Evolutionary conservation across 2,888 invertebrate genomes (phyloP).

Genomic region (Parthenolecanium corni): DNA sequence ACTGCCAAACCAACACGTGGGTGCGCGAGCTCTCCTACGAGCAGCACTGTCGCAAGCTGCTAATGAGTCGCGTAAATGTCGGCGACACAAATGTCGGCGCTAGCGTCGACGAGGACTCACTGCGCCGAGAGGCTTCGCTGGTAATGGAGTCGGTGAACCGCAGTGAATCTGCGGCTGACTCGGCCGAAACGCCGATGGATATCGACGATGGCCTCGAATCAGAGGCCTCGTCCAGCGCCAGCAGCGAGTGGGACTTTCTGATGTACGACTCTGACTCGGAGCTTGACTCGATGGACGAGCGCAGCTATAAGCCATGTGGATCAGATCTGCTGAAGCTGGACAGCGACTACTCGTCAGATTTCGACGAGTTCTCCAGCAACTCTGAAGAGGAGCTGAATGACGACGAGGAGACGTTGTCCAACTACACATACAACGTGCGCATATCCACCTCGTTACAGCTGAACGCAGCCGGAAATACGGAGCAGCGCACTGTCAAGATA

Average conservation of each 20-base stretch:
- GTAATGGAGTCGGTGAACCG: slow-evolving; percentile 17
- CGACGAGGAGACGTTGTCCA: neutral
- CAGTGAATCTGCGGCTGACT: neutral
- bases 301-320: neutral
- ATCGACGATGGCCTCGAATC: neutral
- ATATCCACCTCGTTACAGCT: neutral
- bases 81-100: slow-evolving; percentile 3
- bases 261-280: slow-evolving; percentile 14
- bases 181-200: neutral
- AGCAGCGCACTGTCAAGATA: too few relatives aligned
- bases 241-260: slow-evolving; percentile 18
- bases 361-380: neutral
- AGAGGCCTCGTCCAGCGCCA: neutral
- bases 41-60: slow-evolving; percentile 12
- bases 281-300: neutral
- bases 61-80: slow-evolving; percentile 18
- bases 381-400: neutral
- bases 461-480: too few relatives aligned
- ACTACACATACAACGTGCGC: neutral
- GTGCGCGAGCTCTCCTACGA: slow-evolving; percentile 18
- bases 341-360: neutral
- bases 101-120: slow-evolving; percentile 16
- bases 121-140: slow-evolving; percentile 14
- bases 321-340: slow-evolving; percentile 3
- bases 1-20: slow-evolving; percentile 12